These are phyloP conservation scores for Setophaga kirtlandii DNA, from an alignment of 2,113 vertebrate species.

Conservation along the genomic window DNA sequence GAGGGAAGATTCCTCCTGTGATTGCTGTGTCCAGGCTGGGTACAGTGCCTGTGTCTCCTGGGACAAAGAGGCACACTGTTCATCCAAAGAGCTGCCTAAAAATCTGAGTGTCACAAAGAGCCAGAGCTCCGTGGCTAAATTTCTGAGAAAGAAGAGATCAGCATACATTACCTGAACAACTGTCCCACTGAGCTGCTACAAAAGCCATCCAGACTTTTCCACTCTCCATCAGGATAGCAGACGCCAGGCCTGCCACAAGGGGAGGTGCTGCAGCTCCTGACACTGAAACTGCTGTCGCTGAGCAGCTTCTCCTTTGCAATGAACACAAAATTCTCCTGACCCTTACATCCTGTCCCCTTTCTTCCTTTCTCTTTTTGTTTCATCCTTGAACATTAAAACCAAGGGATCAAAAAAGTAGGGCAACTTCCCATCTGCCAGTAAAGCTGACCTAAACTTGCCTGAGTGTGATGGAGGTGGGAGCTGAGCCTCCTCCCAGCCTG, in stretches of 20 bases:
- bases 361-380: not conserved
- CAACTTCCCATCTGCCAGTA: not conserved
- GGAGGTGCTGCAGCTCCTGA: not conserved
- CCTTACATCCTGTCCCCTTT: not conserved
- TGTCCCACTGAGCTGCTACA: not conserved
- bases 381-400: not conserved
- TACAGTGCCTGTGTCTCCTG: not conserved
- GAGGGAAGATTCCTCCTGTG: not conserved
- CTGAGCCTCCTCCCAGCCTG: not conserved
- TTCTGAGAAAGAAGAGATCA: not conserved
- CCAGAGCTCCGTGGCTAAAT: not conserved
- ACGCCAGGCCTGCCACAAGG: not conserved
- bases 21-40: fast-evolving
- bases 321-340: not conserved
- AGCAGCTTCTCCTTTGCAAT: not conserved
- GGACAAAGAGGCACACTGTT: not conserved
- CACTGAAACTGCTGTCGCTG: not conserved
- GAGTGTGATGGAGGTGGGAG: fast-evolving
- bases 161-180: not conserved
- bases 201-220: not conserved
- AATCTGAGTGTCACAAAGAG: not conserved
- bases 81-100: not conserved
- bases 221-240: not conserved
- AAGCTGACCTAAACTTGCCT: not conserved
- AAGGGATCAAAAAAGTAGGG: not conserved